Evolutionary conservation across 2,113 vertebrate genomes (phyloP).

Genomic region (Merops nubicus): DNA sequence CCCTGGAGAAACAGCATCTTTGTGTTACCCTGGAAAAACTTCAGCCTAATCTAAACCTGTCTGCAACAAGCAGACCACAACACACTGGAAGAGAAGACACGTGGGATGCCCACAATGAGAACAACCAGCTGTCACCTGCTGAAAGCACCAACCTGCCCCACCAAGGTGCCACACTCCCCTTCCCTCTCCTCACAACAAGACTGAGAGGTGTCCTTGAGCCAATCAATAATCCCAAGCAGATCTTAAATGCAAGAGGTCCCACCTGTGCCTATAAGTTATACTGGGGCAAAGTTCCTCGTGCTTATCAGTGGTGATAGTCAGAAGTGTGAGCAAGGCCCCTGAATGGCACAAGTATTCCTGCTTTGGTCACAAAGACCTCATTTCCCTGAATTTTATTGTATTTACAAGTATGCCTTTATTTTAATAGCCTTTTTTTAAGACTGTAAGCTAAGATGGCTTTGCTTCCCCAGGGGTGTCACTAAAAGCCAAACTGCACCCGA

Average conservation of each 20-base stretch:
- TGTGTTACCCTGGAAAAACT: not conserved
- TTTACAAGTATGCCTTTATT: conserved; percentile 50
- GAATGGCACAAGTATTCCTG: conserved; percentile 54
- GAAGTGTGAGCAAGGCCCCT: not conserved
- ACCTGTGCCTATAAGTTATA: not conserved
- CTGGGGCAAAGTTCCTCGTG: not conserved
- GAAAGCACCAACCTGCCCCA: not conserved
- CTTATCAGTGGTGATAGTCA: conserved; percentile 25
- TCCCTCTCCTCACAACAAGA: not conserved
- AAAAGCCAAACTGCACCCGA: conserved; percentile 65
- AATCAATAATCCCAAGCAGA: not conserved
- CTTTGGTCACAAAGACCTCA: conserved; percentile 31
- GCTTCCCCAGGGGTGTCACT: conserved; percentile 47
- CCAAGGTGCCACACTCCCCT: not conserved
- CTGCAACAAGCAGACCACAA: not conserved
- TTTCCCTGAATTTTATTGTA: conserved; percentile 50
- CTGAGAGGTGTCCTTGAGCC: not conserved
- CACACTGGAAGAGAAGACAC: not conserved
- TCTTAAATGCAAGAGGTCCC: not conserved
- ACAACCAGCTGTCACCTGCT: not conserved
- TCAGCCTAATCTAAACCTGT: not conserved
- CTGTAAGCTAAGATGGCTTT: conserved; percentile 14
- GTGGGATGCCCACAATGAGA: not conserved
- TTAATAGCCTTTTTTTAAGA: conserved; percentile 50
- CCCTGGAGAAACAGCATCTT: not conserved